Conservation (phyloP, 2,113 vertebrate species). For the Anthoscopus minutus region DNA sequence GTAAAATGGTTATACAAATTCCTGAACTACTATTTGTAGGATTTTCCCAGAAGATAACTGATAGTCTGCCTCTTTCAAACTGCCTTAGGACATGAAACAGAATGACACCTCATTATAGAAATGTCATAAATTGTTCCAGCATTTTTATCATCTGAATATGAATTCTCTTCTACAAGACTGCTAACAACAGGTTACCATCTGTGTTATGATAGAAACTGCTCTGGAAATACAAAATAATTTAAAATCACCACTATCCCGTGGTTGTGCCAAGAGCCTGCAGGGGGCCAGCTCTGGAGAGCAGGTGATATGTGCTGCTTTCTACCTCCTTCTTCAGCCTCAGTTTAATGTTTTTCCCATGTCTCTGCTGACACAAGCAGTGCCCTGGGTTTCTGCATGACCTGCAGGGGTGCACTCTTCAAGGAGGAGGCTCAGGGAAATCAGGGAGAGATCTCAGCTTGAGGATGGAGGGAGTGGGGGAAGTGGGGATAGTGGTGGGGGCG, state of each 20-base stretch:
- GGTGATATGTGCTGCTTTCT: neutral
- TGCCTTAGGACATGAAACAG: neutral
- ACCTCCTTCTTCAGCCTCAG: neutral
- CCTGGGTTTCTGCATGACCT: neutral
- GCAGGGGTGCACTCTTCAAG: accelerated
- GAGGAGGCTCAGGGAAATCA: neutral
- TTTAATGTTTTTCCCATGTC: neutral
- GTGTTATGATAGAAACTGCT: neutral
- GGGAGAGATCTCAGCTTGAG: neutral
- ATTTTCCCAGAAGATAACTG: neutral
- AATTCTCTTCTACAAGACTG: neutral
- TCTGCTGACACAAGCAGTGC: neutral
- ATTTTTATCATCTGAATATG: neutral
- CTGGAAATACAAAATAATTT: neutral
- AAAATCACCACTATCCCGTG: neutral
- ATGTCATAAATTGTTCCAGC: neutral
- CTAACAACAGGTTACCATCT: neutral
- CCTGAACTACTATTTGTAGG: neutral
- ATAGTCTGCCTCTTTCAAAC: neutral
- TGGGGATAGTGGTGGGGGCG: too few species aligned
- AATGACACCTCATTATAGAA: neutral
- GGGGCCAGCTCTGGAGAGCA: neutral
- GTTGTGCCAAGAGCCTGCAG: neutral
- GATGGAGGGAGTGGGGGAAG: neutral
- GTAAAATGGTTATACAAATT: neutral